Conservation (phyloP, 2,797 vertebrate species). For the Macroramphosus scolopax region DNA sequence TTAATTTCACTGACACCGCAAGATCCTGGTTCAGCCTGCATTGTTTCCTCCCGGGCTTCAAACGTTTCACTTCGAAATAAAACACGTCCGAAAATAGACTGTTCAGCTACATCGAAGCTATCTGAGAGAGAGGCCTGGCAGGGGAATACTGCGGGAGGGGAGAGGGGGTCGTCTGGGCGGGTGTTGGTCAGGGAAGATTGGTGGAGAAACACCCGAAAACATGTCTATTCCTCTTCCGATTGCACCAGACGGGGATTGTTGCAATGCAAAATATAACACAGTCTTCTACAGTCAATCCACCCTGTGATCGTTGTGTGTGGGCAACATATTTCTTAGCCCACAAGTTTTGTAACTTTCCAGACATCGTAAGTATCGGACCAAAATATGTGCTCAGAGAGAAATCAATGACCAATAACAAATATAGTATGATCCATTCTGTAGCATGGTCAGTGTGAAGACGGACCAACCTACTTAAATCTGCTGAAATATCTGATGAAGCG, state of each 20-base stretch:
- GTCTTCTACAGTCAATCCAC: neutral
- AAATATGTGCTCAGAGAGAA: too few species aligned
- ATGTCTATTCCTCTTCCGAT: neutral
- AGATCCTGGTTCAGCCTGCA: constrained; percentile 22
- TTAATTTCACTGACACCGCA: constrained; percentile 34
- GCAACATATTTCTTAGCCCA: neutral
- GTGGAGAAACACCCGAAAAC: neutral
- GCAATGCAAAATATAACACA: neutral
- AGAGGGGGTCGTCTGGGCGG: too few species aligned
- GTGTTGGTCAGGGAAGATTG: rapidly evolving
- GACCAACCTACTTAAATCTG: too few species aligned
- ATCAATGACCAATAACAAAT: too few species aligned
- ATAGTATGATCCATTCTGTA: too few species aligned
- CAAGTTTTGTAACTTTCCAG: neutral
- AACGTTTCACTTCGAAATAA: constrained; percentile 12
- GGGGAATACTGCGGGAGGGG: too few species aligned
- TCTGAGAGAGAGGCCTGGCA: too few species aligned
- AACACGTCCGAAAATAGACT: neutral
- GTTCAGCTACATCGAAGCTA: neutral
- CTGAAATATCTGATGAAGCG: too few species aligned
- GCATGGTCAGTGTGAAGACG: too few species aligned
- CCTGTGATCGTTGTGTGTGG: neutral
- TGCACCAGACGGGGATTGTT: neutral
- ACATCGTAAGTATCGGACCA: neutral
- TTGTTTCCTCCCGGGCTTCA: constrained; percentile 29